Percentiles rank a stretch among this genome's conserved stretches.
Conservation (phyloP, 2,888 invertebrate species). For the Ethmia dodecea region DNA sequence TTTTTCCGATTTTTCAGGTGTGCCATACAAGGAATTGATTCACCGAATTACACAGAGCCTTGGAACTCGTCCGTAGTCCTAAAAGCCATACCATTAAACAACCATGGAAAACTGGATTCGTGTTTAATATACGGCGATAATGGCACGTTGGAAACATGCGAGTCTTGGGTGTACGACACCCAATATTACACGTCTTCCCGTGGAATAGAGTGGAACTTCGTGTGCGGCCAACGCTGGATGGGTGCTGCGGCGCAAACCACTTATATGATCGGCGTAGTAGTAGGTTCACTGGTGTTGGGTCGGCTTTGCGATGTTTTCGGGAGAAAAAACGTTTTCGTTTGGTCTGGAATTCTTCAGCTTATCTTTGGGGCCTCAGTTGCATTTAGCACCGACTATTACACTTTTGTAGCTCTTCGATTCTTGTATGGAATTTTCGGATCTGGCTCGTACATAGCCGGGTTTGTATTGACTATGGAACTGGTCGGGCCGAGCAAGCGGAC, state of each 20-base stretch:
- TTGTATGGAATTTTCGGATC: conserved; percentile 90
- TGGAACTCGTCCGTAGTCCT: conserved; percentile 76
- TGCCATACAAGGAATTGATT: conserved; percentile 75
- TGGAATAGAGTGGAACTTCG: conserved; percentile 90
- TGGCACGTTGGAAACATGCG: conserved; percentile 46
- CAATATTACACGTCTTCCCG: conserved; percentile 85
- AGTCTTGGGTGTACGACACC: conserved; percentile 84
- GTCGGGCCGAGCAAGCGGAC: conserved; percentile 89
- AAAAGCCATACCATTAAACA: conserved; percentile 75
- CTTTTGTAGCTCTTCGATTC: conserved; percentile 82
- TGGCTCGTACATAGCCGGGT: conserved; percentile 83
- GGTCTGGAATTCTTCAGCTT: conserved; percentile 85
- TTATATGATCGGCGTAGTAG: conserved; percentile 91
- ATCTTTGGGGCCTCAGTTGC: conserved; percentile 85
- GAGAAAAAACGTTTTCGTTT: conserved; percentile 86
- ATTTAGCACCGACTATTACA: conserved; percentile 84
- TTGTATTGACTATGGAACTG: conserved; percentile 87
- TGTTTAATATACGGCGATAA: conserved; percentile 77
- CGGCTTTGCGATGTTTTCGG: conserved; percentile 89
- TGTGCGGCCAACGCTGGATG: conserved; percentile 89
- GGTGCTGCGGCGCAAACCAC: conserved; percentile 86
- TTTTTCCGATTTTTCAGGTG: conserved; percentile 74
- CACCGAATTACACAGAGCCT: conserved; percentile 58
- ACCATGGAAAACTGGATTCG: conserved; percentile 78
- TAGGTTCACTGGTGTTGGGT: conserved; percentile 87